phyloP scores from a whole-genome alignment of 2,888 invertebrate genomes.

The Coenonympha glycerion region DNA sequence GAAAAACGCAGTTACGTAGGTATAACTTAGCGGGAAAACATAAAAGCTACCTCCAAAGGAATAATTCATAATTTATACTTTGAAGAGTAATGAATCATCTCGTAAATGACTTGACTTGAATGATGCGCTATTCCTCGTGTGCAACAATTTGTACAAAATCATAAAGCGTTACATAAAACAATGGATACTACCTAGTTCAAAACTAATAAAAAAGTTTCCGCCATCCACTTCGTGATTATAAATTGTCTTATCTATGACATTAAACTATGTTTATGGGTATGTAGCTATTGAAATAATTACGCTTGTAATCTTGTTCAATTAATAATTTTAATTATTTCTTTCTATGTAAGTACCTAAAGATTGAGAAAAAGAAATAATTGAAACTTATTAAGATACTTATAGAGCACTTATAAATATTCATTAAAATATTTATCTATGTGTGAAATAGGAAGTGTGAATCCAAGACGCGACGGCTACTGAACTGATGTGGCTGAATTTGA shows the following conservation, averaged over 20 bases:
- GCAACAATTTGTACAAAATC: slow-evolving; percentile 10
- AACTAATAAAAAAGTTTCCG: slow-evolving; percentile 2
- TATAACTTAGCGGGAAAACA: slow-evolving; percentile 5
- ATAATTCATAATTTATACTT: neutral
- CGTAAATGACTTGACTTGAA: slow-evolving; percentile 7
- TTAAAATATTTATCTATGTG: too few relatives aligned
- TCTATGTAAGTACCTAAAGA: too few relatives aligned
- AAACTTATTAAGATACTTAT: too few relatives aligned
- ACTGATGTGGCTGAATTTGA: too few relatives aligned
- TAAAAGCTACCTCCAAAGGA: neutral
- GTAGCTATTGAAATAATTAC: neutral
- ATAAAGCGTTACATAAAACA: slow-evolving; percentile 8
- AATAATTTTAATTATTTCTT: too few relatives aligned
- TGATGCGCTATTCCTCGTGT: slow-evolving; percentile 5
- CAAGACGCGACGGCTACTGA: too few relatives aligned
- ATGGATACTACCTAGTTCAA: neutral
- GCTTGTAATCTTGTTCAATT: too few relatives aligned
- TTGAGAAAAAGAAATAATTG: too few relatives aligned
- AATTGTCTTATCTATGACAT: neutral
- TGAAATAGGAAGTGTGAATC: too few relatives aligned
- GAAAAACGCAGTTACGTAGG: neutral
- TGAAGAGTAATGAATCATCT: slow-evolving; percentile 9
- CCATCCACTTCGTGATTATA: neutral
- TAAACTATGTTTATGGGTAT: neutral
- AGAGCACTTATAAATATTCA: too few relatives aligned